A percentile compares a stretch with the other conserved stretches of the same genome.
phyloP scores from a whole-genome alignment of 2,797 vertebrate species.

The Dryobates pubescens region DNA sequence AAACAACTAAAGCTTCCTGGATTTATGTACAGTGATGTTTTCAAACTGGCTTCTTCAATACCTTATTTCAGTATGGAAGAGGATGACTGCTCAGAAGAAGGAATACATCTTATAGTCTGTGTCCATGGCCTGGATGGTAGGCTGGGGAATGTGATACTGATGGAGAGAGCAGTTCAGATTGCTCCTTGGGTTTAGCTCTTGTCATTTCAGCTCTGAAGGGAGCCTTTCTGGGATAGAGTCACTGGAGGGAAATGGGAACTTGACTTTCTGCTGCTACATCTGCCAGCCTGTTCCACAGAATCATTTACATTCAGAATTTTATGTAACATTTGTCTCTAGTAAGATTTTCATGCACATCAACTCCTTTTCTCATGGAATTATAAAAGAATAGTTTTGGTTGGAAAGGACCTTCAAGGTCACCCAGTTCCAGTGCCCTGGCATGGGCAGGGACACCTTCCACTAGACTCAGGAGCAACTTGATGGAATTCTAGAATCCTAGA shows the following conservation, averaged over 20 bases:
- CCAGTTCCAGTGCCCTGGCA: no score
- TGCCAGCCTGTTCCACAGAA: neutral
- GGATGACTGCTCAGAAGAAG: conserved; percentile 89
- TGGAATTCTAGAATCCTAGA: no score
- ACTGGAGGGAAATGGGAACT: neutral
- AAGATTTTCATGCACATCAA: neutral
- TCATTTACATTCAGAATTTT: neutral
- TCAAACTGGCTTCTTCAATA: conserved; percentile 89
- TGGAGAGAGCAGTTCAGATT: neutral
- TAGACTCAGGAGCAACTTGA: no score
- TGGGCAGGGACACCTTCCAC: no score
- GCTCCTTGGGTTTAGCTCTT: neutral
- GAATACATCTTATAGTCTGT: conserved; percentile 96
- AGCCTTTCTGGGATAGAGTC: neutral
- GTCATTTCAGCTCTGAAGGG: neutral
- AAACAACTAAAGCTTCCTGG: conserved; percentile 93
- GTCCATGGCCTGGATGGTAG: conserved; percentile 97
- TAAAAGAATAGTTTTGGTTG: no score
- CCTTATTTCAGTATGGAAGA: conserved; percentile 97
- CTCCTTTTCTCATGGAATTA: neutral
- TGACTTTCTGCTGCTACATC: neutral
- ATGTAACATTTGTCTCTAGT: neutral
- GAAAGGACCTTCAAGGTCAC: no score
- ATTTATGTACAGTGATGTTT: conserved; percentile 95
- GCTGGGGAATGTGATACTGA: conserved; percentile 2